Base-by-base conservation (phyloP, 2,888 invertebrate species). In the Trichogramma evanescens region DNA sequence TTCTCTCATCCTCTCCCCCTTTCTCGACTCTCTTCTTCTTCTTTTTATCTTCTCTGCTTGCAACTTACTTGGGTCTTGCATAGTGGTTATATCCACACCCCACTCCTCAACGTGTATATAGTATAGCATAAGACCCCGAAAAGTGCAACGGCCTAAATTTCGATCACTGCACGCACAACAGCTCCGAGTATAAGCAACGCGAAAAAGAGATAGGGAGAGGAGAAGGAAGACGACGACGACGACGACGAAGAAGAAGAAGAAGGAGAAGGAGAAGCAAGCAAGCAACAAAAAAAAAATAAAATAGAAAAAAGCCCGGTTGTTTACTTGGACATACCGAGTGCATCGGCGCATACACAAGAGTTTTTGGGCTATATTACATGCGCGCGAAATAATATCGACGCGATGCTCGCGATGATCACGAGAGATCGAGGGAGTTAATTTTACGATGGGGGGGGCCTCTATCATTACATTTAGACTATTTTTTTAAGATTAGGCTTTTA, bases 81-180 rank as follows among this genome's bases (percentile, higher is more conserved):
- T 26, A 26, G 26, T 26, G 26, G 26, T 26, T 26, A 26, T 26
- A 26, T 26, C 26, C 26, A 26, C 26, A 26, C 65, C 60, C 60
- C 48, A 61, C 54, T 62, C 64, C 64, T 65, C 62, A 52, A 38
- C 58, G 26, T 52, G 52, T 67, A 67, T 64, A 63, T 70, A 26
- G 26, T 26, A 26, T 26, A 26, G 26, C 63, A 52, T 64, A 50
- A 70, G 69, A 72, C 69, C 64, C 74, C 75, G 73, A 76, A 77
- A 77, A 77, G 77, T 77, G 77, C 77, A 77, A 77, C 76, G 77
- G 76, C 77, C 77, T 77, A 77, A 77, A 77, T 77, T 64, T 75
- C 72, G 66, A 26, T 26, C 26, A 26, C 26, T 26, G 26, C 26
- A 26, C 26, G 26, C 26, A 26, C 26, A 26, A 13, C 26, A 26